Conservation (phyloP, 2,113 vertebrate genomes). For the Cavia porcellus region DNA sequence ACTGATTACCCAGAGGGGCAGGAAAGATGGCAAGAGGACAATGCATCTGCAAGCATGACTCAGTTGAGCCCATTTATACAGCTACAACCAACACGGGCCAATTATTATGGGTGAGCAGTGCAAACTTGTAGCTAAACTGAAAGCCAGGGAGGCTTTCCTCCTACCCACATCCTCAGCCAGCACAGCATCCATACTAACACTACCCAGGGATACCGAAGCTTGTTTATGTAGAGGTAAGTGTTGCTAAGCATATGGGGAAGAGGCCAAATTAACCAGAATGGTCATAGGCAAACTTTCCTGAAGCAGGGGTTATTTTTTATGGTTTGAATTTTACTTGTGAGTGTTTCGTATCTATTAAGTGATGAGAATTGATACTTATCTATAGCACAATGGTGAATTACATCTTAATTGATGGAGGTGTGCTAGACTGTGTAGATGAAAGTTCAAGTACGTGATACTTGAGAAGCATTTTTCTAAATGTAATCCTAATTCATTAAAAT, state of each 20-base stretch:
- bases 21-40: not conserved
- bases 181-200: not conserved
- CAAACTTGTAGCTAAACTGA: not conserved
- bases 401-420: not conserved
- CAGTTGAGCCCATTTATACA: not conserved
- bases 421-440: constrained; percentile 14
- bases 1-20: constrained; percentile 33
- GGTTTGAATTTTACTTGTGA: constrained; percentile 51
- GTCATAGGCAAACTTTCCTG: not conserved
- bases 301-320: not conserved
- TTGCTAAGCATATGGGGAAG: not conserved
- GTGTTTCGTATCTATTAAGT: not conserved
- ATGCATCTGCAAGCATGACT: not conserved
- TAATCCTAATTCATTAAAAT: constrained; percentile 33
- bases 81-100: not conserved
- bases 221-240: not conserved
- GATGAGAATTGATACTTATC: constrained; percentile 19
- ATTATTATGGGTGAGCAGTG: not conserved
- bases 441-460: not conserved
- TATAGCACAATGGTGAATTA: not conserved
- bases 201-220: not conserved
- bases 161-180: not conserved
- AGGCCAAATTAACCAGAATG: constrained; percentile 39
- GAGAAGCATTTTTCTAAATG: not conserved
- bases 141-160: not conserved